These are phyloP conservation scores for Mechanitis mazaeus DNA, from an alignment of 2,888 invertebrate genomes.

Conservation along the genomic window DNA sequence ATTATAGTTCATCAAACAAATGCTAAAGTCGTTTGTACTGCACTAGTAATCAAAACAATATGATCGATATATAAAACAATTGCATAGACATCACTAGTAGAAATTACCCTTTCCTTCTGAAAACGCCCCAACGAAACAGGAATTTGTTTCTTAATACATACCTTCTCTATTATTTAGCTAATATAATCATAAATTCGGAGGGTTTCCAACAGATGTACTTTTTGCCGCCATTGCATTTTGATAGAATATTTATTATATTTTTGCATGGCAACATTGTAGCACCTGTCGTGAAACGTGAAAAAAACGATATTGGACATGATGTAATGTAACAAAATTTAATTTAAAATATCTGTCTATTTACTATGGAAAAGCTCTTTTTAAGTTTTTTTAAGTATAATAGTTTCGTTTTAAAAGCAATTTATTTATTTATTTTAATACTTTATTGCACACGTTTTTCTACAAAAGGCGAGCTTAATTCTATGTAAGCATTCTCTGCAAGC, in stretches of 20 bases:
- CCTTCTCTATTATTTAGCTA: constrained; percentile 55
- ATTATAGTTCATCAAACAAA: no score
- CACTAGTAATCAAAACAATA: neutral
- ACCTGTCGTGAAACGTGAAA: neutral
- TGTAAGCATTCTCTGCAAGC: no score
- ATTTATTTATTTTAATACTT: no score
- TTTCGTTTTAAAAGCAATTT: no score
- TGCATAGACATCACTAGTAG: constrained; percentile 29
- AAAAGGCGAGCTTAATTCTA: no score
- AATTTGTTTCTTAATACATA: constrained; percentile 57
- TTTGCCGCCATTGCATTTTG: constrained; percentile 18
- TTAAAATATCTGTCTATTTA: no score
- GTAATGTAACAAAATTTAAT: no score
- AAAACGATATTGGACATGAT: no score
- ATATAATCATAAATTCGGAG: constrained; percentile 48
- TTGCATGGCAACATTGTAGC: constrained; percentile 11
- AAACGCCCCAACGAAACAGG: constrained; percentile 36
- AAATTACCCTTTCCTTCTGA: constrained; percentile 43
- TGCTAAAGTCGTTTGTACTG: no score
- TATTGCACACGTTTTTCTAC: no score
- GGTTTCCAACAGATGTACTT: constrained; percentile 26
- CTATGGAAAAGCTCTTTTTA: no score
- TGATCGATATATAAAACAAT: constrained; percentile 8
- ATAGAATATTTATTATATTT: constrained; percentile 25
- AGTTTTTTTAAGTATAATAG: no score